phyloP scores from a whole-genome alignment of 1,140 invertebrate species.

The Caenorhabditis inopinata region DNA sequence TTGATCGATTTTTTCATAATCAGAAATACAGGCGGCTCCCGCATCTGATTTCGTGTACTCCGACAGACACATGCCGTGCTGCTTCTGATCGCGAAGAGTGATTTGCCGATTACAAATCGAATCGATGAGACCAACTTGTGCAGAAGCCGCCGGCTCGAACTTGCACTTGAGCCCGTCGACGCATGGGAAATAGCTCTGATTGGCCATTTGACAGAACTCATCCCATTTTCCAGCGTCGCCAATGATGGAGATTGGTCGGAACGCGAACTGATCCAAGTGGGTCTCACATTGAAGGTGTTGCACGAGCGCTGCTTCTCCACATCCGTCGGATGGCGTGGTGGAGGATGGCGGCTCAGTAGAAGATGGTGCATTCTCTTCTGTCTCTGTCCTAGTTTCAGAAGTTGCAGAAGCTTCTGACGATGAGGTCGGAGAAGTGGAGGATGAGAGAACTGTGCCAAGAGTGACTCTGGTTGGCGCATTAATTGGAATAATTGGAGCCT shows the following conservation, averaged over 20 bases:
- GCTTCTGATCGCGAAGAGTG: slow-evolving; percentile 50
- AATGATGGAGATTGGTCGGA: slow-evolving; percentile 57
- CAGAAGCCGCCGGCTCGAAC: slow-evolving; percentile 59
- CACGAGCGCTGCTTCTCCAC: slow-evolving; percentile 55
- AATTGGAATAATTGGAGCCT: slow-evolving; percentile 27
- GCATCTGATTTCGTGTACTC: slow-evolving; percentile 46
- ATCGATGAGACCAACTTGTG: slow-evolving; percentile 55
- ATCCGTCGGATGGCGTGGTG: slow-evolving; percentile 54
- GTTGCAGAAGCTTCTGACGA: not conserved
- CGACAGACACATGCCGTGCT: slow-evolving; percentile 49
- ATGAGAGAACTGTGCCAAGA: slow-evolving; percentile 37
- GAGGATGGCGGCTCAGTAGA: not conserved
- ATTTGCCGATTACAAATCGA: slow-evolving; percentile 53
- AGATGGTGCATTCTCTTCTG: slow-evolving; percentile 14
- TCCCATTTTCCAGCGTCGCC: slow-evolving; percentile 58
- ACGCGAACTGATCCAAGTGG: slow-evolving; percentile 53
- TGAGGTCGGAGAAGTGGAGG: not conserved
- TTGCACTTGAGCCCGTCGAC: slow-evolving; percentile 53
- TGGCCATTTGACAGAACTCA: slow-evolving; percentile 52
- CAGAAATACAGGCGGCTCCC: slow-evolving; percentile 52
- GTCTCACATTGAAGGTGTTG: slow-evolving; percentile 58
- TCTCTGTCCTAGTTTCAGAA: slow-evolving; percentile 16
- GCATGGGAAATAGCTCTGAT: slow-evolving; percentile 54
- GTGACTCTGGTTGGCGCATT: slow-evolving; percentile 6
- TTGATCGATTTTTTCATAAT: slow-evolving; percentile 54